A percentile compares a stretch with the other conserved stretches of the same genome.
These are phyloP conservation scores for Chloroceryle amazona DNA, from an alignment of 2,797 vertebrate species.

Conservation along the genomic window DNA sequence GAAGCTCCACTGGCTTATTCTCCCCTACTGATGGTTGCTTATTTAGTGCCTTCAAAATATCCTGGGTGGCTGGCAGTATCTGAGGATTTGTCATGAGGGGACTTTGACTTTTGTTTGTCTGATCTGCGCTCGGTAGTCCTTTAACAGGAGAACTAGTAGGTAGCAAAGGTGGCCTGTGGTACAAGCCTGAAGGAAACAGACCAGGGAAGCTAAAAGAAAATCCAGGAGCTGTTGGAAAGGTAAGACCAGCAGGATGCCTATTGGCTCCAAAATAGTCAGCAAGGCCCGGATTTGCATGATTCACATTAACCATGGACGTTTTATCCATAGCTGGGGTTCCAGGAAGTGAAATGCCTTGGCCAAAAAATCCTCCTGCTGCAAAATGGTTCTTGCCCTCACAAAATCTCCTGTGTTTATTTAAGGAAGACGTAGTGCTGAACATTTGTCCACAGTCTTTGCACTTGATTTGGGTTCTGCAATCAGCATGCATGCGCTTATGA, in stretches of 20 bases:
- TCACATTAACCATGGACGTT: constrained; percentile 92
- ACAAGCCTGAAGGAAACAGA: constrained; percentile 97
- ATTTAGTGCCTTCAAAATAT: constrained; percentile 94
- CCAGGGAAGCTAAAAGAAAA: constrained; percentile 99
- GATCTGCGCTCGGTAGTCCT: constrained; percentile 86
- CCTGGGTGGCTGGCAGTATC: constrained; percentile 90
- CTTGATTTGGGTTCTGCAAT: constrained; percentile 99
- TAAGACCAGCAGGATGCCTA: constrained; percentile 95
- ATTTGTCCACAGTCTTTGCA: constrained; percentile 99
- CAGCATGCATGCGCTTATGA: constrained; percentile 99
- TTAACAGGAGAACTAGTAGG: constrained; percentile 93
- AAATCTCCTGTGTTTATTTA: constrained; percentile 99
- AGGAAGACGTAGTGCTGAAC: constrained; percentile 99
- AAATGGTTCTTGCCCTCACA: constrained; percentile 99
- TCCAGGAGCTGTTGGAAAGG: constrained; percentile 94
- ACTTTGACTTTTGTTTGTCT: constrained; percentile 89
- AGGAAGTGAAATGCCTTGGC: constrained; percentile 95
- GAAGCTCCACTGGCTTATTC: constrained; percentile 85
- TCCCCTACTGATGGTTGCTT: constrained; percentile 90
- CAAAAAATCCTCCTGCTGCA: constrained; percentile 97
- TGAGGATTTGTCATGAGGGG: constrained; percentile 92
- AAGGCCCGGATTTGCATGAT: constrained; percentile 93
- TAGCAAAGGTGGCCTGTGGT: constrained; percentile 95
- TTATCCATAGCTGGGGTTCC: constrained; percentile 95
- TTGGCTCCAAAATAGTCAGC: constrained; percentile 98